Evolutionary conservation across 2,888 invertebrate species (phyloP), one percentile per base, ranked within the genome.

Genomic region (Glaucopsyche alexis): DNA sequence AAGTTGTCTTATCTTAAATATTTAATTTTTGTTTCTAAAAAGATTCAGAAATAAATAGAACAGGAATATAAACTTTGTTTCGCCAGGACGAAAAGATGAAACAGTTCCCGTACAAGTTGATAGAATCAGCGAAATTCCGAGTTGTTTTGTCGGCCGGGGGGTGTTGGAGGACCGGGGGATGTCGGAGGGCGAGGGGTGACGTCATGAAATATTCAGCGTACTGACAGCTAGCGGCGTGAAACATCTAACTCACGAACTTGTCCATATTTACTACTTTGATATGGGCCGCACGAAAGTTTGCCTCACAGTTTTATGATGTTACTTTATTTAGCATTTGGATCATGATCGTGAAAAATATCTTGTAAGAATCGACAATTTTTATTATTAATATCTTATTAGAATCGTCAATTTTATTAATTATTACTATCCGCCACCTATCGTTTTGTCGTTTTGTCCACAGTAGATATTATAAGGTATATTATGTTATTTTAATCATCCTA

Each of bases 171-270:
- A 14, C 49, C 49, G n/a, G 19, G 55, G 55, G 55, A 11, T 55
- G 47, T 11, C 8, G 47, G 47, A 11, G 47, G 47, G 64, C 13
- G 1, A 16, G 0, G 49, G 7, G 49, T 16, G 69, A 69, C 45
- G 29, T 47, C 13, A 83, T 87, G 81, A 84, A 84, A 85, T 84
- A 89, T 87, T 87, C 83, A 84, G 81, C 78, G 76, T 75, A 80
- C 81, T 85, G 87, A 87, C 86, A 87, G 83, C 82, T 60, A 84
- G 83, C 83, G 83, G 83, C 80, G 85, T 49, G 47, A 69, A 87
- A 88, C 88, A 69, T 49, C 16, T 19, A 69, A 19, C 49, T 45
- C 47, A 19, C 11, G 16, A 69, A 69, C 19, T 47, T 47, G 13
- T 29, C 38, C 64, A 64, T 45, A 67, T 67, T 29, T 19, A 19